Percentiles rank a stretch among this genome's conserved stretches.
These are phyloP conservation scores for Heliangelus exortis DNA, from an alignment of 2,797 vertebrate species.

Conservation along the genomic window DNA sequence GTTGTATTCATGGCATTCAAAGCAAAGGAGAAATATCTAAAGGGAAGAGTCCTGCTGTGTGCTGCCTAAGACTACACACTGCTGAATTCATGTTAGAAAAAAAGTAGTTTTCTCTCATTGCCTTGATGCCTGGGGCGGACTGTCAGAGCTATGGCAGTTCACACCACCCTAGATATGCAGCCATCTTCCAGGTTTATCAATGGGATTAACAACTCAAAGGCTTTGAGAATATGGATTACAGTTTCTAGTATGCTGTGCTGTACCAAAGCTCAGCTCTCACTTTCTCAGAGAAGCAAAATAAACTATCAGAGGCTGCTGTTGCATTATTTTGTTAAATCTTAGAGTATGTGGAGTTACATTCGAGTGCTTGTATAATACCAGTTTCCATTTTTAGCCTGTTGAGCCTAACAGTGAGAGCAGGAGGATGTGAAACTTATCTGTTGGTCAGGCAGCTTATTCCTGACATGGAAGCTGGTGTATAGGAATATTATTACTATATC, in stretches of 20 bases:
- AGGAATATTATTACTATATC: background rate
- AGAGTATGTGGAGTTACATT: background rate
- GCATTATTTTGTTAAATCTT: background rate
- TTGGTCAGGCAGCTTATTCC: background rate
- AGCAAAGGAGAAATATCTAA: background rate
- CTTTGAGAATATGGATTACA: background rate
- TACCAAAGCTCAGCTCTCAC: background rate
- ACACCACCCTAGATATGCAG: rapidly evolving
- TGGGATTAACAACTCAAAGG: conserved; percentile 2
- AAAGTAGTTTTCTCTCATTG: background rate
- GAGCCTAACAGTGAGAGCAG: background rate
- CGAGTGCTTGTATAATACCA: background rate
- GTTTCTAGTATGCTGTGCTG: background rate
- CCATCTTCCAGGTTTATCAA: background rate
- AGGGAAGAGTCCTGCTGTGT: background rate
- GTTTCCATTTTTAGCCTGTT: background rate
- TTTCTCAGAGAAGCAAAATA: background rate
- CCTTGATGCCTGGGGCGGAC: background rate
- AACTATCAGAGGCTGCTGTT: background rate
- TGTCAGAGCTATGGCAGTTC: background rate
- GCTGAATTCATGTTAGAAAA: background rate
- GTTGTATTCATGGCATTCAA: background rate
- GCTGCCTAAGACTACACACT: background rate
- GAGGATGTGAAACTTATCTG: background rate
- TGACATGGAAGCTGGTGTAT: background rate